Evolutionary conservation across 2,113 vertebrate genomes (phyloP).

Genomic region (Podiceps cristatus): DNA sequence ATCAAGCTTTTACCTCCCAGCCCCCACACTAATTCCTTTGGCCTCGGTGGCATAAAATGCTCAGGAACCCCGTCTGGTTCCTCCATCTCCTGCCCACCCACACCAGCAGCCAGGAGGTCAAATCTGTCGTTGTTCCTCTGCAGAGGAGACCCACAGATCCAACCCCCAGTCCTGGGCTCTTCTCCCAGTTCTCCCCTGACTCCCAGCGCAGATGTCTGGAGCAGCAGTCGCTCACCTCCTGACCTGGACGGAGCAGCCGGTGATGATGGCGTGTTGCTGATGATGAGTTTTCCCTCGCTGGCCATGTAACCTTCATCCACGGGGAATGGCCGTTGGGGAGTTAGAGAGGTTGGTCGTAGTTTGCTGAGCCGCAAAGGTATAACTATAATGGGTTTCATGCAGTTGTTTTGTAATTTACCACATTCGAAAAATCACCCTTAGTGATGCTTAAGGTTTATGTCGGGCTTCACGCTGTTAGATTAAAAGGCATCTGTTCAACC

Average conservation of each 20-base stretch:
- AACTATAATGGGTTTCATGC: background rate
- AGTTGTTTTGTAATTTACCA: background rate
- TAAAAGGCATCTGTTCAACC: background rate
- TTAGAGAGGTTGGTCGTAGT: background rate
- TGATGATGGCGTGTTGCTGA: background rate
- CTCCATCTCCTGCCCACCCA: background rate
- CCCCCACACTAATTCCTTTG: background rate
- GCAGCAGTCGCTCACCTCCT: background rate
- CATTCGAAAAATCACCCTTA: background rate
- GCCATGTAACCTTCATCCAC: background rate
- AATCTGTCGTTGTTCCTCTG: background rate
- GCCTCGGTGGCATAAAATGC: background rate
- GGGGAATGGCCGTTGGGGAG: background rate
- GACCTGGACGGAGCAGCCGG: background rate
- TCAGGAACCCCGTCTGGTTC: rapidly evolving
- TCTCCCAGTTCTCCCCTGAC: background rate
- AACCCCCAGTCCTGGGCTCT: background rate
- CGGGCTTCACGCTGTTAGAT: background rate
- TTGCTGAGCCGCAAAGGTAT: background rate
- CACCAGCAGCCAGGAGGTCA: background rate
- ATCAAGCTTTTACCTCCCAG: background rate
- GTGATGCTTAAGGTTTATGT: background rate
- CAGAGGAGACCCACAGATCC: background rate
- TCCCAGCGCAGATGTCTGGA: background rate
- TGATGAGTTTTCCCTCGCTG: background rate